A percentile compares a stretch with the other conserved stretches of the same genome.
Conservation (phyloP, 2,888 invertebrate species). For the Antheraea assamensis region DNA sequence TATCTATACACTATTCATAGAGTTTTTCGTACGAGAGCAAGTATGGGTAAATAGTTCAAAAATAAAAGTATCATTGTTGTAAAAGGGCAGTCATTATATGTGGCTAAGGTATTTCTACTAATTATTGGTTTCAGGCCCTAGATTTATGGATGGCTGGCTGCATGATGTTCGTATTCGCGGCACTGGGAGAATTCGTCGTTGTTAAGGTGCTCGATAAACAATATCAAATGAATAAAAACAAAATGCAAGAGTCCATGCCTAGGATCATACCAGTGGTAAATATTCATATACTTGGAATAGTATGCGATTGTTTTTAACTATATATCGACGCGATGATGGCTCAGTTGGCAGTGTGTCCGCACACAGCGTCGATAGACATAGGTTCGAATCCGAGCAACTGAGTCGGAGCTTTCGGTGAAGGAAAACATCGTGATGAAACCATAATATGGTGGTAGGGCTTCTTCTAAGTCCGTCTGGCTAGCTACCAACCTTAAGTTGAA, state of each 20-base stretch:
- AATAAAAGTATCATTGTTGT: background rate
- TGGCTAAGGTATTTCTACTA: background rate
- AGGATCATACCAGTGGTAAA: constrained; percentile 79
- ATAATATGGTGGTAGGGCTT: too few species aligned
- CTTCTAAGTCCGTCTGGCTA: too few species aligned
- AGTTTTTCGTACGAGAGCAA: too few species aligned
- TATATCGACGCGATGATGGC: too few species aligned
- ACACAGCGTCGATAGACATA: too few species aligned
- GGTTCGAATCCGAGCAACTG: too few species aligned
- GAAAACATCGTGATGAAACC: too few species aligned
- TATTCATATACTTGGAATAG: constrained; percentile 34
- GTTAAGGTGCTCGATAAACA: constrained; percentile 91
- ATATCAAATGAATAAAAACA: constrained; percentile 83
- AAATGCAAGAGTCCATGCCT: constrained; percentile 80
- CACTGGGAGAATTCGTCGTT: constrained; percentile 91
- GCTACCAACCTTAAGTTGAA: too few species aligned
- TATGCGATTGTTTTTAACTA: background rate
- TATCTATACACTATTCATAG: too few species aligned
- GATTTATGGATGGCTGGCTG: constrained; percentile 95
- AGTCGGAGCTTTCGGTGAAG: too few species aligned
- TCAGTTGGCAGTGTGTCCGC: too few species aligned
- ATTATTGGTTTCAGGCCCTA: constrained; percentile 82
- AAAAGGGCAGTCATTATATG: background rate
- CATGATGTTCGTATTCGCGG: constrained; percentile 93
- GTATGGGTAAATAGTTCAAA: background rate